phyloP scores from a whole-genome alignment of 2,113 vertebrate genomes.

The Rhipidura dahli region DNA sequence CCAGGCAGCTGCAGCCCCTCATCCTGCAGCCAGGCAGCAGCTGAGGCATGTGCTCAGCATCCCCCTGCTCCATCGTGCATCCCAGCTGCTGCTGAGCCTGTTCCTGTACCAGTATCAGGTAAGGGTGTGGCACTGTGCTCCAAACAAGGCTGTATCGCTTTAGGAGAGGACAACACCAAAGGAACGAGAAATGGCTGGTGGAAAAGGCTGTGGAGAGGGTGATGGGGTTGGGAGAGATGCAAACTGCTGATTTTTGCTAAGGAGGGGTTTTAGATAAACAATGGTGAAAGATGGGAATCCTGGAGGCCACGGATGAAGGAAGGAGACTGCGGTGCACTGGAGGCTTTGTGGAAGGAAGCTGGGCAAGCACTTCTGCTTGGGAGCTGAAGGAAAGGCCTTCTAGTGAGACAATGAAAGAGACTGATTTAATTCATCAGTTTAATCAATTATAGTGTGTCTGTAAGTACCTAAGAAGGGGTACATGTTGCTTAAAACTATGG shows the following conservation, averaged over 20 bases:
- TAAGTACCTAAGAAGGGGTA: neutral
- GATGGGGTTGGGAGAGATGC: neutral
- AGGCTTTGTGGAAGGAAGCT: neutral
- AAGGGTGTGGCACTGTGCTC: neutral
- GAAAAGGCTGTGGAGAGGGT: neutral
- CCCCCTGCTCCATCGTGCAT: accelerated
- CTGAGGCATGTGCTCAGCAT: neutral
- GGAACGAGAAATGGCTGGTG: neutral
- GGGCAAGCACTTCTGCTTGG: neutral
- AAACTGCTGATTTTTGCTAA: neutral
- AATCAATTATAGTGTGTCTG: neutral
- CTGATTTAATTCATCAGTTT: neutral
- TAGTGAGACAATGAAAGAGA: neutral
- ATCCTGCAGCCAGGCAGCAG: neutral
- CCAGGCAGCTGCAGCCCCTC: neutral
- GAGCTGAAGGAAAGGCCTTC: neutral
- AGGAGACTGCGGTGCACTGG: accelerated
- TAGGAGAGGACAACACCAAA: neutral
- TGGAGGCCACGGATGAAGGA: accelerated
- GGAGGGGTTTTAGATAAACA: neutral
- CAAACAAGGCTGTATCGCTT: neutral
- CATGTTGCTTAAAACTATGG: neutral
- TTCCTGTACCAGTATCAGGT: accelerated
- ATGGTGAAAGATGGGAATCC: neutral
- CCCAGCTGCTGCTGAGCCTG: neutral